These are phyloP conservation scores for Leptopilina myrica DNA, from an alignment of 2,888 invertebrate genomes.

Conservation along the genomic window DNA sequence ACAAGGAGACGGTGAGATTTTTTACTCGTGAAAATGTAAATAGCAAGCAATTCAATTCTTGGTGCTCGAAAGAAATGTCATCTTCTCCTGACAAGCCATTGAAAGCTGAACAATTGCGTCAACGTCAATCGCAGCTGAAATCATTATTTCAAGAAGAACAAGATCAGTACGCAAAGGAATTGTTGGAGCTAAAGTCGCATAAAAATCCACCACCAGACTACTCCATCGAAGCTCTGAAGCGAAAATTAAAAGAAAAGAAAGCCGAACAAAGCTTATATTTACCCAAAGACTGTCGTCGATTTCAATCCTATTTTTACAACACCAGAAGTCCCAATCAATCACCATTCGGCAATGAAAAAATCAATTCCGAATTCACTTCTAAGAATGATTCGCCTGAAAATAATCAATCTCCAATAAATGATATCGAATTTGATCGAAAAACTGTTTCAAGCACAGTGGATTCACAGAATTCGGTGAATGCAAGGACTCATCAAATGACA, in stretches of 20 bases:
- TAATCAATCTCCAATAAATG: neutral
- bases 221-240: constrained; percentile 60
- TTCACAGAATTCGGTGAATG: neutral
- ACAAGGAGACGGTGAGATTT: constrained; percentile 67
- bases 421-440: neutral
- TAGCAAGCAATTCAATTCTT: constrained; percentile 68
- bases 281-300: constrained; percentile 61
- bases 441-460: neutral
- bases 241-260: constrained; percentile 63
- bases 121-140: constrained; percentile 62
- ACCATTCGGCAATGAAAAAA: constrained; percentile 10
- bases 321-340: constrained; percentile 43
- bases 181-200: constrained; percentile 52
- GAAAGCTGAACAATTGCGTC: constrained; percentile 61
- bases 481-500: neutral
- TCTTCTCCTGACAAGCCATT: constrained; percentile 56
- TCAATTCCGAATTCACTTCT: constrained; percentile 44
- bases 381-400: neutral
- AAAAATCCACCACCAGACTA: constrained; percentile 43
- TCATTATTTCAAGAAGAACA: constrained; percentile 66
- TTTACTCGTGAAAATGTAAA: constrained; percentile 68
- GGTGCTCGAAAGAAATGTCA: constrained; percentile 55
- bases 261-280: constrained; percentile 67
- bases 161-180: constrained; percentile 59
- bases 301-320: constrained; percentile 60